Percentiles rank a stretch among this genome's conserved stretches.
Evolutionary conservation across 2,113 vertebrate species (phyloP).

Genomic region (Danionella cerebrum): DNA sequence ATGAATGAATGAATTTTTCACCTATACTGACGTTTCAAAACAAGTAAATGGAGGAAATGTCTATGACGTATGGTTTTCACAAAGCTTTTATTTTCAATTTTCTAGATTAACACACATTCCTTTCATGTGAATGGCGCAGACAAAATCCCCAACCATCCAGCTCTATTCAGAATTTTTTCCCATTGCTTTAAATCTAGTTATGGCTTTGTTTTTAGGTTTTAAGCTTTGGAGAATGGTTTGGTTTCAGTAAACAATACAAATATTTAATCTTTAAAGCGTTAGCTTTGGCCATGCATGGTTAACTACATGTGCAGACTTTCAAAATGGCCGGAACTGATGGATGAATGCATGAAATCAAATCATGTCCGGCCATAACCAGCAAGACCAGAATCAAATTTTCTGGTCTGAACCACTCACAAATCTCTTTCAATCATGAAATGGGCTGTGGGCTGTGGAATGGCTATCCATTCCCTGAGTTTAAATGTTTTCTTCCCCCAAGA

Average conservation of each 20-base stretch:
- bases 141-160: too few relatives aligned
- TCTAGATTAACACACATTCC: too few relatives aligned
- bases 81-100: too few relatives aligned
- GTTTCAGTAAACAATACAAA: neutral
- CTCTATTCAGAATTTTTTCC: too few relatives aligned
- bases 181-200: too few relatives aligned
- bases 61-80: too few relatives aligned
- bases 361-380: slow-evolving; percentile 39
- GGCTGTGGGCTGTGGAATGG: slow-evolving; percentile 34
- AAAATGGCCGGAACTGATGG: neutral
- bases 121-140: too few relatives aligned
- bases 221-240: neutral
- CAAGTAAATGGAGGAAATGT: too few relatives aligned
- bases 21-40: too few relatives aligned
- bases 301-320: neutral
- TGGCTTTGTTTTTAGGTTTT: too few relatives aligned
- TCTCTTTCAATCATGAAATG: slow-evolving; percentile 50
- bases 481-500: slow-evolving; percentile 8
- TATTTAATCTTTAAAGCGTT: neutral
- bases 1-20: too few relatives aligned
- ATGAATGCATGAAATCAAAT: slow-evolving; percentile 50
- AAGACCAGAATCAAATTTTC: slow-evolving; percentile 40
- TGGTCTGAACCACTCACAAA: slow-evolving; percentile 51
- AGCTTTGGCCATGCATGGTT: neutral
- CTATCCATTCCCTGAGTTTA: slow-evolving; percentile 22